phyloP scores from a whole-genome alignment of 2,888 invertebrate species.

The Polydrusus pterygomalis region DNA sequence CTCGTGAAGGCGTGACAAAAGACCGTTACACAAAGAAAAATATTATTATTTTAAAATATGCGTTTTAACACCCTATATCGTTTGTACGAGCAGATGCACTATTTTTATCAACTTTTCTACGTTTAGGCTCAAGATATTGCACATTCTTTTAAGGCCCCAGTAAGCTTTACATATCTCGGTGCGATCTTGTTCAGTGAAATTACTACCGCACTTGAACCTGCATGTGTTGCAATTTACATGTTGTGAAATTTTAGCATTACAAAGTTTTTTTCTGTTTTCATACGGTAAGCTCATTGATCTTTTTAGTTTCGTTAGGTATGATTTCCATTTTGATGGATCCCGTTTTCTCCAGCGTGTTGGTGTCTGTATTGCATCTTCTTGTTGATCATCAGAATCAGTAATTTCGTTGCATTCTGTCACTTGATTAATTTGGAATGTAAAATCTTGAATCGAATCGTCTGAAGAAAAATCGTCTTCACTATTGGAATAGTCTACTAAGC shows the following conservation, averaged over 20 bases:
- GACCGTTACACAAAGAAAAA: no score
- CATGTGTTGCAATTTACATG: neutral
- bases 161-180: neutral
- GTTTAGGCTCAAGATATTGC: neutral
- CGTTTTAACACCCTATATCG: no score
- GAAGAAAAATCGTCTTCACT: neutral
- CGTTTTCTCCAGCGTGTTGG: neutral
- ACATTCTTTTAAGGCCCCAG: neutral
- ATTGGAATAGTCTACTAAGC: neutral
- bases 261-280: neutral
- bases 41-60: no score
- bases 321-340: neutral
- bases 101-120: slow-evolving; percentile 2
- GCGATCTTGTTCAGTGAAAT: slow-evolving; percentile 3
- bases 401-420: neutral
- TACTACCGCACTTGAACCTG: neutral
- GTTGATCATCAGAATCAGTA: neutral
- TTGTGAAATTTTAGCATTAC: slow-evolving; percentile 8
- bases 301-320: neutral
- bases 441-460: neutral
- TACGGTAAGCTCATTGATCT: neutral
- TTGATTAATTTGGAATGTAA: neutral
- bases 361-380: neutral
- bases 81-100: slow-evolving; percentile 8
- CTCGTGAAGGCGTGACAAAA: no score